Percentiles rank a stretch among this genome's conserved stretches.
phyloP scores from a whole-genome alignment of 2,113 vertebrate genomes.

The Tympanuchus pallidicinctus region DNA sequence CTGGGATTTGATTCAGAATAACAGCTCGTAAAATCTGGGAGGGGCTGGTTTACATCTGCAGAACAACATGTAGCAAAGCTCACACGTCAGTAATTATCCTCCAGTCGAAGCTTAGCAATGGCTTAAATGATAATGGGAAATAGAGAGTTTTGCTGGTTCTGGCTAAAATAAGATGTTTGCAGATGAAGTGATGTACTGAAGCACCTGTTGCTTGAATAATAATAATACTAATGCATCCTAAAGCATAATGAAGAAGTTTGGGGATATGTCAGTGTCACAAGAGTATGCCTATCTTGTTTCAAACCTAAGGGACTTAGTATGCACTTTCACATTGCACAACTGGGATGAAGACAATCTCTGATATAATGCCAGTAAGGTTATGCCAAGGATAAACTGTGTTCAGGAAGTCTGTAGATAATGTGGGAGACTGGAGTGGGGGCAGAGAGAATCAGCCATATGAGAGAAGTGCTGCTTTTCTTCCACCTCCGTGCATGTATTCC shows the following conservation, averaged over 20 bases:
- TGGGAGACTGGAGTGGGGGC: background rate
- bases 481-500: background rate
- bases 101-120: background rate
- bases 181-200: background rate
- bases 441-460: background rate
- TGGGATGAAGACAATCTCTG: background rate
- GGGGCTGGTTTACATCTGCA: background rate
- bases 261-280: background rate
- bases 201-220: background rate
- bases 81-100: background rate
- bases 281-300: background rate
- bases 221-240: background rate
- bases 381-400: background rate
- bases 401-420: background rate
- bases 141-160: background rate
- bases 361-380: background rate
- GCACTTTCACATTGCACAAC: background rate
- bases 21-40: background rate
- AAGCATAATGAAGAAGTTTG: background rate
- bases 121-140: background rate
- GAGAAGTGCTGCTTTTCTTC: background rate
- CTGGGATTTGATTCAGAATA: background rate
- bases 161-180: background rate
- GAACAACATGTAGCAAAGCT: background rate
- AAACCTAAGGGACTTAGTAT: background rate